These are phyloP conservation scores for Gobiocypris rarus DNA, from an alignment of 2,113 vertebrate species.

Conservation along the genomic window DNA sequence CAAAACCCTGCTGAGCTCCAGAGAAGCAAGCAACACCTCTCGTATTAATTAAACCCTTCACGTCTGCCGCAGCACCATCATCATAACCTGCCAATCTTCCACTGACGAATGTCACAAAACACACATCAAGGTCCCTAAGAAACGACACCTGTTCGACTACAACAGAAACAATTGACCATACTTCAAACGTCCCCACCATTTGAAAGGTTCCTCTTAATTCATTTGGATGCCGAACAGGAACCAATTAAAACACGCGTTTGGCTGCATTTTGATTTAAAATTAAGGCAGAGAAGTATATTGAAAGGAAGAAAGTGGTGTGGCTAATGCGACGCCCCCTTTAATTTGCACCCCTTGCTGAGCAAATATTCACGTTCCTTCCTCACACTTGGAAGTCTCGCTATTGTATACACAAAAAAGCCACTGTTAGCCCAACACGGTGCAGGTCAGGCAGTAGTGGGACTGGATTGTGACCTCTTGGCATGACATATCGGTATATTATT, in stretches of 20 bases:
- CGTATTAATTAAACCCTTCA: conserved; percentile 15
- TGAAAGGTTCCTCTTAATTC: neutral
- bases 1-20: conserved; percentile 22
- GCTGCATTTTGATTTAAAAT: conserved; percentile 57
- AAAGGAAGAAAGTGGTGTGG: conserved; percentile 39
- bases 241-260: conserved; percentile 50
- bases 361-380: conserved; percentile 56
- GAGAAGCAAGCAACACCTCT: conserved; percentile 21
- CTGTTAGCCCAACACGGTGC: conserved; percentile 44
- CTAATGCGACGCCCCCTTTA: conserved; percentile 48
- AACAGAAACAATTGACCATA: conserved; percentile 22
- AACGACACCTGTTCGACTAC: conserved; percentile 7
- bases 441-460: conserved; percentile 57
- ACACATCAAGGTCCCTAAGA: conserved; percentile 18
- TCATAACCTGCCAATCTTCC: conserved; percentile 32
- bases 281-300: conserved; percentile 52
- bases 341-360: conserved; percentile 51
- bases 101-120: conserved; percentile 10
- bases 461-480: conserved; percentile 52
- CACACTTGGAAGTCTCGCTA: conserved; percentile 55
- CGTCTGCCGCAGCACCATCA: neutral
- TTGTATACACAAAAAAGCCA: conserved; percentile 55
- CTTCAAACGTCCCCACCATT: conserved; percentile 11
- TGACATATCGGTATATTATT: conserved; percentile 59
- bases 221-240: neutral